phyloP scores from a whole-genome alignment of 2,113 vertebrate species.

The Falco punctatus region DNA sequence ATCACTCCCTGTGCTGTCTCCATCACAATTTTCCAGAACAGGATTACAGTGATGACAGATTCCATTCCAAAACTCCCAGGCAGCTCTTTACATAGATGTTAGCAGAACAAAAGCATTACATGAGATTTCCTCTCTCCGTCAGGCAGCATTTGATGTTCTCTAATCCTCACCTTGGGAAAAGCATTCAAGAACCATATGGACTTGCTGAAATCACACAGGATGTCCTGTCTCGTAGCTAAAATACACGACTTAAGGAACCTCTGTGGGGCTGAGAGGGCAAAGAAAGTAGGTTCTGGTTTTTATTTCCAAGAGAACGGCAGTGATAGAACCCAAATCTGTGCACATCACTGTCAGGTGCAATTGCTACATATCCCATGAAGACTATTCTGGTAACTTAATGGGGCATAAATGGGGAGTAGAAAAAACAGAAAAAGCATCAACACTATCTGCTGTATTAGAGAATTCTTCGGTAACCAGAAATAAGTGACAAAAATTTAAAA shows the following conservation, averaged over 20 bases:
- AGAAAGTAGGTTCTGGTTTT: not conserved
- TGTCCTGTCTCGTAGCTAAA: not conserved
- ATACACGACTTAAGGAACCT: not conserved
- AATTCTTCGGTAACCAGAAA: not conserved
- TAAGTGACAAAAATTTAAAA: not conserved
- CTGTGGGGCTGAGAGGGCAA: not conserved
- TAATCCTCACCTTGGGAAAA: conserved; percentile 72
- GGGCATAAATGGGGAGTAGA: not conserved
- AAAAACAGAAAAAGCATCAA: not conserved
- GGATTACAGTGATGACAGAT: conserved; percentile 62
- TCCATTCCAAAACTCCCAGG: conserved; percentile 72
- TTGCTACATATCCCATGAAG: not conserved
- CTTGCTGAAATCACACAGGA: conserved; percentile 48
- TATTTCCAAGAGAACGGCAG: not conserved
- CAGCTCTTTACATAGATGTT: conserved; percentile 65
- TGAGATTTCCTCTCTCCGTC: conserved; percentile 49
- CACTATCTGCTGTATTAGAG: not conserved
- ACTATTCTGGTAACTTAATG: not conserved
- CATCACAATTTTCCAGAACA: conserved; percentile 64
- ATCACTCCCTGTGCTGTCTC: conserved; percentile 55
- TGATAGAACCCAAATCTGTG: not conserved
- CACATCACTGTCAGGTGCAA: not conserved
- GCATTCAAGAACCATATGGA: conserved; percentile 27
- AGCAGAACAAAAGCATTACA: conserved; percentile 73
- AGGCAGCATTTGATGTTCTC: conserved; percentile 57